Base-by-base conservation (phyloP, 2,113 vertebrate species). In the Anolis sagrei region DNA sequence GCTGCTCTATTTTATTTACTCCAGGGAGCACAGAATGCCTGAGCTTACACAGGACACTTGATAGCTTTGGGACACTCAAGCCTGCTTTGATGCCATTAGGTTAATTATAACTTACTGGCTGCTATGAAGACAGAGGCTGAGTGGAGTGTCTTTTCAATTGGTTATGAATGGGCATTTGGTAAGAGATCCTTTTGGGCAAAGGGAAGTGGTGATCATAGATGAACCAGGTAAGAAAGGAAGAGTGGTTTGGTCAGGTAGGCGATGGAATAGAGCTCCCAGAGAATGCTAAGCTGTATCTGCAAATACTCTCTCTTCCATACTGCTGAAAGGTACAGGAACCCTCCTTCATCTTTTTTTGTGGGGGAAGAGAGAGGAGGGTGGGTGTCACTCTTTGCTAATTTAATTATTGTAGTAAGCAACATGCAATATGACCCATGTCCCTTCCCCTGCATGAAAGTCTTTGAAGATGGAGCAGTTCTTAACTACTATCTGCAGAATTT, bases 41-140 rank as follows among this genome's bases (percentile, higher is more conserved):
- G 1, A 16, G 54, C 51, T 9, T 54, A 75, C 19, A 29, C 32
- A 64, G 16, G 79, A 73, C 29, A 58, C 11, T 32, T 58, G 83
- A 89, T 82, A 66, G 25, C 34, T 27, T 27, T 6, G 73, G 44
- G 83, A 89, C 32, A 77, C 79, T 58, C 25, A 39, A 77, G 49
- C 58, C 79, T 54, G 44, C 70, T 29, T 36, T 51, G 76, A 29
- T 54, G 44, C 58, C 83, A 82, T 89, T 78, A 89, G 54, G 66
- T 89, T 78, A 64, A 85, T 89, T 73, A 44, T 44, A 89, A 49
- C 39, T 34, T 2, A 81, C 29, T 54, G n/a, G 58, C 44, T 51
- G 76, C 39, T 58, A 44, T 8, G 25, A 58, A 58, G 54, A 23
- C 34, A 44, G 66, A 36, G 18, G 1, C 49, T 18, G 27, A 36